phyloP scores from a whole-genome alignment of 2,888 invertebrate species.

The Sinodicranocentrus sp. region DNA sequence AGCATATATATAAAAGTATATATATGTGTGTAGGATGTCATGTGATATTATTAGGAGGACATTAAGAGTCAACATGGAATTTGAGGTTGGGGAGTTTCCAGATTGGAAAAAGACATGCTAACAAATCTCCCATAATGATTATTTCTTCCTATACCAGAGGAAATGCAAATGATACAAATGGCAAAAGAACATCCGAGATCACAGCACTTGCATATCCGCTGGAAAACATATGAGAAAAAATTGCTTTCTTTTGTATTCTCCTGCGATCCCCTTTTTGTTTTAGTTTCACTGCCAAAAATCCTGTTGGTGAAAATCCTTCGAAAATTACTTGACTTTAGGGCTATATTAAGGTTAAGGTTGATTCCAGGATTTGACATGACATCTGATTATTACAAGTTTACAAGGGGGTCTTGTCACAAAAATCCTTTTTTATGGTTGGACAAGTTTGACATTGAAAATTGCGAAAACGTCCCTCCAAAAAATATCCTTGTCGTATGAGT shows the following conservation, averaged over 20 bases:
- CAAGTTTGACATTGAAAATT: conserved; percentile 54
- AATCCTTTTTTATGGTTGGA: conserved; percentile 14
- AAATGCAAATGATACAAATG: conserved; percentile 76
- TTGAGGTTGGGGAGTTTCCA: neutral
- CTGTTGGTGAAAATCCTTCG: no score
- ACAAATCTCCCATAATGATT: conserved; percentile 76
- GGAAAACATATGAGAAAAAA: conserved; percentile 1
- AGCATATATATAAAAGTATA: no score
- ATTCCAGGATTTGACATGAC: no score
- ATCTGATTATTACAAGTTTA: conserved; percentile 37
- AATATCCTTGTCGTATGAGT: conserved; percentile 8
- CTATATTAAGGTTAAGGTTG: no score
- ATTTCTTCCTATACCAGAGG: conserved; percentile 76
- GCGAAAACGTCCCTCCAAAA: neutral
- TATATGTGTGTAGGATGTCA: no score
- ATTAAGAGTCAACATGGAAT: neutral
- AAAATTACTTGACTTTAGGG: no score
- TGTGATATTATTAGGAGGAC: conserved; percentile 6
- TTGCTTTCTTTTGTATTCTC: no score
- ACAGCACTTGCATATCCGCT: conserved; percentile 74
- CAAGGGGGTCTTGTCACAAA: conserved; percentile 36
- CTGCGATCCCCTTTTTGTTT: no score
- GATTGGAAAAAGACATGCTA: conserved; percentile 69
- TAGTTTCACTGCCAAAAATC: no score
- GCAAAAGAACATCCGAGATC: conserved; percentile 76